Evolutionary conservation across 1,140 invertebrate species (phyloP).

Genomic region (Muscidifurax raptorellus): DNA sequence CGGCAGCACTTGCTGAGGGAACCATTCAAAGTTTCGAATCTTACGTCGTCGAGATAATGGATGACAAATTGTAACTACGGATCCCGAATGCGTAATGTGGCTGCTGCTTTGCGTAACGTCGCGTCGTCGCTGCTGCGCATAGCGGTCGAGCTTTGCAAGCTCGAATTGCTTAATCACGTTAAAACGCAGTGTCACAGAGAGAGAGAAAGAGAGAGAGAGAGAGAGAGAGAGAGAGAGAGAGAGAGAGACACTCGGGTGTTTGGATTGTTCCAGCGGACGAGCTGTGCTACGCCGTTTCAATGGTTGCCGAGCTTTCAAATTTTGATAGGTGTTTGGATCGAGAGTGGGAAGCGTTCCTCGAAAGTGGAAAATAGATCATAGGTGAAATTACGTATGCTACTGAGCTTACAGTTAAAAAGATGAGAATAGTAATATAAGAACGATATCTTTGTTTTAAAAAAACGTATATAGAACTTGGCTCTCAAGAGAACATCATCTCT

Average conservation of each 20-base stretch:
- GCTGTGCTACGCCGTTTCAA: too few species aligned
- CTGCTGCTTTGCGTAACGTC: conserved; percentile 20
- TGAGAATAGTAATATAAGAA: neutral
- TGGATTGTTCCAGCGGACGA: neutral
- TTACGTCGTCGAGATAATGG: conserved; percentile 70
- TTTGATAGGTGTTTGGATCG: too few species aligned
- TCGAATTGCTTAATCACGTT: conserved; percentile 26
- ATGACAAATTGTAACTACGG: conserved; percentile 71
- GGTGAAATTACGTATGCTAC: too few species aligned
- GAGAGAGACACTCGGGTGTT: neutral
- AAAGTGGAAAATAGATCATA: too few species aligned
- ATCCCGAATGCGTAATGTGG: conserved; percentile 67
- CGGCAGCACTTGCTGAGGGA: conserved; percentile 52
- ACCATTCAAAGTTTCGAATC: conserved; percentile 70
- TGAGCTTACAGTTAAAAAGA: neutral
- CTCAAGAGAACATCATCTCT: too few species aligned
- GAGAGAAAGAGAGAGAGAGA: neutral
- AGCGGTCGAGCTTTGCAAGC: neutral
- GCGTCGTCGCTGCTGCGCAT: too few species aligned
- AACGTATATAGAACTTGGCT: neutral
- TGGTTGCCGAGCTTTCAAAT: too few species aligned
- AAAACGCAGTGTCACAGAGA: neutral
- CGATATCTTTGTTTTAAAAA: neutral
- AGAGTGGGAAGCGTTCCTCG: too few species aligned
- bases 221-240: neutral